A percentile compares a stretch with the other conserved stretches of the same genome.
These are phyloP conservation scores for Cheilosia urbana DNA, from an alignment of 2,888 invertebrate genomes.

Conservation along the genomic window DNA sequence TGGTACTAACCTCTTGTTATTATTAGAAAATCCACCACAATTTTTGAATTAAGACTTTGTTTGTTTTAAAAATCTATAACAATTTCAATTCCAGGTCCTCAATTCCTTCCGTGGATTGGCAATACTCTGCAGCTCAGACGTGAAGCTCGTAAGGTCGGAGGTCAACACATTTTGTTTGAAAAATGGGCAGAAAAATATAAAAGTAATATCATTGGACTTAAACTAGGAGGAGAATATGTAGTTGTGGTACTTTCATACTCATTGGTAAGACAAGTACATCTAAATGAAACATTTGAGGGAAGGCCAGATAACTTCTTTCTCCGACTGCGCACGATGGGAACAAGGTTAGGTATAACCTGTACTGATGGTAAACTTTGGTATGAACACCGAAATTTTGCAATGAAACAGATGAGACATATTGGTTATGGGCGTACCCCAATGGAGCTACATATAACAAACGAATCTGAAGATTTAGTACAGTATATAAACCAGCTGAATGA, in stretches of 20 bases:
- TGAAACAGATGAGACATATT: slow-evolving; percentile 85
- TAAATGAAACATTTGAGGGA: slow-evolving; percentile 86
- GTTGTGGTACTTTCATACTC: slow-evolving; percentile 85
- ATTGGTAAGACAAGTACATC: slow-evolving; percentile 85
- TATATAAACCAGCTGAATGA: slow-evolving; percentile 78
- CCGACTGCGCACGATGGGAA: slow-evolving; percentile 87
- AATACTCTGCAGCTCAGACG: slow-evolving; percentile 81
- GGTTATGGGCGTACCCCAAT: slow-evolving; percentile 86
- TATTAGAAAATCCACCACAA: no score
- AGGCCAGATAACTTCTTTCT: slow-evolving; percentile 88
- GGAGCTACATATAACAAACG: slow-evolving; percentile 85
- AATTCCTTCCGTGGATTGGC: slow-evolving; percentile 82
- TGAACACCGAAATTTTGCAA: slow-evolving; percentile 85
- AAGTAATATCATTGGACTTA: slow-evolving; percentile 85
- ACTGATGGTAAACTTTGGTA: slow-evolving; percentile 86
- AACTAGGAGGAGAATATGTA: slow-evolving; percentile 85
- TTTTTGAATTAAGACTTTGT: no score
- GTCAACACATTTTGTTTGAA: slow-evolving; percentile 85
- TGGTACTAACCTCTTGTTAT: no score
- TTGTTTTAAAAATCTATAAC: no score
- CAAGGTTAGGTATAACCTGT: slow-evolving; percentile 85
- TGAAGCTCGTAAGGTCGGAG: slow-evolving; percentile 82
- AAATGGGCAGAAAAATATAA: slow-evolving; percentile 84
- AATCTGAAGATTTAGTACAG: slow-evolving; percentile 84
- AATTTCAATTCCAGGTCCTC: slow-evolving; percentile 79